Evolutionary conservation across 2,888 invertebrate species (phyloP).

Genomic region (Drosophila austrosaltans): DNA sequence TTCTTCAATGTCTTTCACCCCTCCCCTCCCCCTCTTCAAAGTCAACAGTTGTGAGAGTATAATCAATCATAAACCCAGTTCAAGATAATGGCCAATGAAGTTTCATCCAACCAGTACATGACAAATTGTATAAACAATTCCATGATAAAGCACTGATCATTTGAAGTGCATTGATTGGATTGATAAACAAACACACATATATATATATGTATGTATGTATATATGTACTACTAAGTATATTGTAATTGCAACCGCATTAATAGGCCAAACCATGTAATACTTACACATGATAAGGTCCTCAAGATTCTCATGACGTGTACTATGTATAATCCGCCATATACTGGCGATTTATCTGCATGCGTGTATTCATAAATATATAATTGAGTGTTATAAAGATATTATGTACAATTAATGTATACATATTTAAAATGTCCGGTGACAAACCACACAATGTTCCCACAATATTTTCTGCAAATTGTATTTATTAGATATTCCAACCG

Average conservation of each 20-base stretch:
- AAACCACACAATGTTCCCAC: too few relatives aligned
- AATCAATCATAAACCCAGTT: slow-evolving; percentile 37
- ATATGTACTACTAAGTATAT: background rate
- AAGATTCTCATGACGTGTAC: background rate
- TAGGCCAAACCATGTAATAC: slow-evolving; percentile 1
- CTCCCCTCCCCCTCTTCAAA: background rate
- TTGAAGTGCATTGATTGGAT: slow-evolving; percentile 49
- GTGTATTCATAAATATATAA: slow-evolving; percentile 1
- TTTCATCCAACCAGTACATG: background rate
- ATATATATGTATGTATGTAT: slow-evolving; percentile 5
- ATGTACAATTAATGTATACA: too few relatives aligned
- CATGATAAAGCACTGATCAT: slow-evolving; percentile 22
- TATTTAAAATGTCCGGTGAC: too few relatives aligned
- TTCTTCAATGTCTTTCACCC: background rate
- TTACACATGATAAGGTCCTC: background rate
- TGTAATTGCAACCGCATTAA: background rate
- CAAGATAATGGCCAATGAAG: slow-evolving; percentile 33
- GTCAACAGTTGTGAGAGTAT: slow-evolving; percentile 1
- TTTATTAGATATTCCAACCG: too few relatives aligned
- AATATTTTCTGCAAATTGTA: too few relatives aligned
- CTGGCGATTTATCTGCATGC: background rate
- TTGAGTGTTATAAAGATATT: too few relatives aligned
- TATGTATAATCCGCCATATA: background rate
- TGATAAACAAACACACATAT: slow-evolving; percentile 17
- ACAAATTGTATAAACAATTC: slow-evolving; percentile 18